Evolutionary conservation across 2,113 vertebrate genomes (phyloP), one percentile per base, ranked within the genome.

Genomic region (Notothenia coriiceps): DNA sequence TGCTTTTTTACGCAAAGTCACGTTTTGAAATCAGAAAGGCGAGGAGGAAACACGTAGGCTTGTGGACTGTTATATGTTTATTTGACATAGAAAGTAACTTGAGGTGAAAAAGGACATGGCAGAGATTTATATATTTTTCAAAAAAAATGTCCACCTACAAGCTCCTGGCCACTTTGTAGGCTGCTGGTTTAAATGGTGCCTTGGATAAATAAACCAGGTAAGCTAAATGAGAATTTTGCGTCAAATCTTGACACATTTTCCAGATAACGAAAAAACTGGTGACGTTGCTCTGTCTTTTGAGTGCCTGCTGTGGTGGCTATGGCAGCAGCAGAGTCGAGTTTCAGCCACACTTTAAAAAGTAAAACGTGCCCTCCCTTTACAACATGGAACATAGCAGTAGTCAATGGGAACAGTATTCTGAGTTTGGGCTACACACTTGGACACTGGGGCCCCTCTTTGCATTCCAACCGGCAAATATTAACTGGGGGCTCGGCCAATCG

Each of bases 391-490:
- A 63, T 52, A 60, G 60, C 74, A 49, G 43, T 11, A 73, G 77
- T 90, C 73, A 85, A 73, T 85, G 61, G 72, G 70, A 82, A 83
- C 70, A 83, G 65, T 85, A 84, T 87, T 75, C 67, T 54, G 61
- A 52, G 50, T 76, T 54, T 67, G 67, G 59, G 10, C 54, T 61
- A 54, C 49, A 25, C 60, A 56, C 60, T 9, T 74, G 47, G 43
- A 84, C 51, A 29, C 77, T 84, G 81, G 85, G 86, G 87, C 78
- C 78, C 80, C 68, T 76, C 71, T 80, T 61, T 83, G 80, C 88
- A 87, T 91, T 94, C 83, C 84, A 87, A 71, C 80, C 78, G 85
- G 74, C 66, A 84, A 85, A 89, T 77, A 86, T 92, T 63, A 82
- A 81, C 77, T 74, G 84, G 74, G 77, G 88, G 73, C 77, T 88